Evolutionary conservation across 2,888 invertebrate species (phyloP).

Genomic region (Sympetrum striolatum): DNA sequence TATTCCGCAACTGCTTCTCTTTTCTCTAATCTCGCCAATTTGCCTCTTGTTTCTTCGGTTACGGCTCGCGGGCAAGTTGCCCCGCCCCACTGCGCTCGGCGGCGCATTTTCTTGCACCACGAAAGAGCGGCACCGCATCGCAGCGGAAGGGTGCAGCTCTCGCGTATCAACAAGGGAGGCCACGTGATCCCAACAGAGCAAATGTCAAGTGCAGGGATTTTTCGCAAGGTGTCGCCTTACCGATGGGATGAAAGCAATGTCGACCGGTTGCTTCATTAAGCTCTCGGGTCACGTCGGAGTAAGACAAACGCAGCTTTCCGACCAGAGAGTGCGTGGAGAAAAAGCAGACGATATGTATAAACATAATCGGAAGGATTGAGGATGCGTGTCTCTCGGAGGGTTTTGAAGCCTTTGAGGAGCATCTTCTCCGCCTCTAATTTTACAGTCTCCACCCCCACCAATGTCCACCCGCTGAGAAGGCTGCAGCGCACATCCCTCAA

Average conservation of each 20-base stretch:
- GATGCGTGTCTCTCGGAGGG: neutral
- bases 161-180: neutral
- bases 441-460: slow-evolving; percentile 1
- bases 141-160: neutral
- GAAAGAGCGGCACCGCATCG: neutral
- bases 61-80: neutral
- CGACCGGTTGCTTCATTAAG: neutral
- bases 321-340: neutral
- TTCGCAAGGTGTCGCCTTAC: neutral
- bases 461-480: neutral
- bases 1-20: neutral
- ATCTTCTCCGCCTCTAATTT: slow-evolving; percentile 34
- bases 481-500: slow-evolving; percentile 17
- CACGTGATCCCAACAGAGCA: neutral
- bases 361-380: neutral
- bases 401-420: neutral
- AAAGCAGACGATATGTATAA: neutral
- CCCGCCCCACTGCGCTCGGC: neutral
- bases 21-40: neutral
- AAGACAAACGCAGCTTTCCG: neutral
- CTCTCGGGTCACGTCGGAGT: neutral
- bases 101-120: neutral
- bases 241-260: neutral
- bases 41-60: neutral
- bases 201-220: neutral